These are phyloP conservation scores for Carposina sasakii DNA, from an alignment of 1,140 invertebrate species.

Conservation along the genomic window DNA sequence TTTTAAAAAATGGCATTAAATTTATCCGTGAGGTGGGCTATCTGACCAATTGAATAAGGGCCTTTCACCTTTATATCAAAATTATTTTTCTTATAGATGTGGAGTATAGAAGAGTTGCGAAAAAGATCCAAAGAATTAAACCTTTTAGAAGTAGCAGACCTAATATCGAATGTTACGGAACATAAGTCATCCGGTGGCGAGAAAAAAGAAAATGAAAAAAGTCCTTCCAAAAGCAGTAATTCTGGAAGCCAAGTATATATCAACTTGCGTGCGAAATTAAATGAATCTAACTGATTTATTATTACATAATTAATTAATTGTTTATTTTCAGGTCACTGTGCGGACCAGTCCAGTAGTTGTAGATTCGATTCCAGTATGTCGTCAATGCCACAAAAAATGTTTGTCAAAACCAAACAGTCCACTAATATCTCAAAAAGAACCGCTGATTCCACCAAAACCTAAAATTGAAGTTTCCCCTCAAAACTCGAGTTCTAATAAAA, in stretches of 20 bases:
- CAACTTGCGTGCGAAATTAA: no score
- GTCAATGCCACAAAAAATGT: constrained; percentile 83
- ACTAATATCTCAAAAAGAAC: constrained; percentile 61
- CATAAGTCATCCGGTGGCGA: constrained; percentile 39
- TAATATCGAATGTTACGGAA: constrained; percentile 42
- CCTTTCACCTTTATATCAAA: no score
- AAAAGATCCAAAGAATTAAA: constrained; percentile 79
- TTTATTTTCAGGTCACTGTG: constrained; percentile 76
- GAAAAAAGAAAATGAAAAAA: constrained; percentile 74
- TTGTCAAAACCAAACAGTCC: constrained; percentile 73
- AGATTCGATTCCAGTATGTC: constrained; percentile 78
- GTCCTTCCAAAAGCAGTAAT: constrained; percentile 80
- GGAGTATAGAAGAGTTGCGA: constrained; percentile 80
- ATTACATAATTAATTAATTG: background rate
- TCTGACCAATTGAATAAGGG: no score
- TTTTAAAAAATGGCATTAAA: no score
- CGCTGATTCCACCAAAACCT: constrained; percentile 41
- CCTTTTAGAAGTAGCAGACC: constrained; percentile 68
- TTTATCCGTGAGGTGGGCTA: no score
- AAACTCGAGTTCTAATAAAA: constrained; percentile 56
- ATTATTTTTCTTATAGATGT: constrained; percentile 58
- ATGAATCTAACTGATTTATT: no score
- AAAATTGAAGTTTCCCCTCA: constrained; percentile 53
- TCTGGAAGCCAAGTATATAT: constrained; percentile 79
- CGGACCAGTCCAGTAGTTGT: constrained; percentile 78